Conservation (phyloP, 2,888 invertebrate genomes). For the Melolontha melolontha region DNA sequence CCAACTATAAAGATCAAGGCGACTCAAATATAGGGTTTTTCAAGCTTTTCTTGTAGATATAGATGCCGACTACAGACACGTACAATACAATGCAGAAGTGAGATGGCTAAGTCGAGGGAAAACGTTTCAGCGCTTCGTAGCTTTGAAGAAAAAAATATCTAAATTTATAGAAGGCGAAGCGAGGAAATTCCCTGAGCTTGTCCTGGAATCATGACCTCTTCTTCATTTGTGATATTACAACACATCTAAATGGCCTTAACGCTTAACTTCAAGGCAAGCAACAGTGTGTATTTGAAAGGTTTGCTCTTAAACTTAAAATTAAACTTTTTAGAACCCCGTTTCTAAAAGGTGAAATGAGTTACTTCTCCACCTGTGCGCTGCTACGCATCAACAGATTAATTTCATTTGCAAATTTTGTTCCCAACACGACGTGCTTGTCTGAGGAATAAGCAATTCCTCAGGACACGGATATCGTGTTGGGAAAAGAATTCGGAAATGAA, state of each 20-base stretch:
- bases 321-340: constrained; percentile 3
- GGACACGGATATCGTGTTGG: constrained; percentile 8
- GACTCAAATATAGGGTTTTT: too few species aligned
- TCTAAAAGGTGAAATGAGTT: constrained; percentile 14
- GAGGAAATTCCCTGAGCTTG: constrained; percentile 8
- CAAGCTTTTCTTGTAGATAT: too few species aligned
- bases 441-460: too few species aligned
- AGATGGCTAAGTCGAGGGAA: too few species aligned
- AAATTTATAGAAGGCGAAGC: constrained; percentile 19
- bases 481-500: constrained; percentile 1
- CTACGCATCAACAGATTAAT: too few species aligned
- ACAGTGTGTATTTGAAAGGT: not conserved
- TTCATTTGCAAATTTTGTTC: too few species aligned
- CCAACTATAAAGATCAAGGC: too few species aligned
- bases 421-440: too few species aligned
- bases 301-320: constrained; percentile 2
- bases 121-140: too few species aligned
- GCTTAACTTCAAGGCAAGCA: constrained; percentile 12
- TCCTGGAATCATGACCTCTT: constrained; percentile 21
- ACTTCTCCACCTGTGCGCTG: constrained; percentile 14
- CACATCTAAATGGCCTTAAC: constrained; percentile 28
- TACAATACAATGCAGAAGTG: too few species aligned
- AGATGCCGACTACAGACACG: too few species aligned
- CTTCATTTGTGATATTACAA: constrained; percentile 29
- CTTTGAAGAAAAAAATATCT: constrained; percentile 25